Evolutionary conservation across 2,797 vertebrate genomes (phyloP), one percentile per base, ranked within the genome.

Genomic region (Spondyliosoma cantharus): DNA sequence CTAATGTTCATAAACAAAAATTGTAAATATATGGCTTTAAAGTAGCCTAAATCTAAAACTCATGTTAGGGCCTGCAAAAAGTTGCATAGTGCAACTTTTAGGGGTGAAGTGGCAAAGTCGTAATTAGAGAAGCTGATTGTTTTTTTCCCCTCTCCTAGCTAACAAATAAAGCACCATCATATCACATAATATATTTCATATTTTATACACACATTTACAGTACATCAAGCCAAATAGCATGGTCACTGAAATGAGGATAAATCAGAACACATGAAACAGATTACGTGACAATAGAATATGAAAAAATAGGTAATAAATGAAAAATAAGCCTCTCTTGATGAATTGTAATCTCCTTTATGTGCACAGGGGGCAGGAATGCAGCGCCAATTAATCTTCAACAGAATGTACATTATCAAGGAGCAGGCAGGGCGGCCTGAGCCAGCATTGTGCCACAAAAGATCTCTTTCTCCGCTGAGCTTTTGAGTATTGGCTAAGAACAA

Each of bases 381-480:
- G 71, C 83, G 64, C 58, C 66, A 82, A 85, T 87, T 91, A 89
- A 89, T 92, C 90, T 81, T 70, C 32, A 66, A 48, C 74, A 87
- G 77, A 90, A 86, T 81, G 86, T 65, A 87, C 66, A 81, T 57
- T 86, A 82, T 70, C 19, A 52, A 43, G 71, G 56, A 54, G 67
- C 74, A 61, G 54, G 81, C 32, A 37, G 67, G 58, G 72, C 37
- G 15, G 74, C 43, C 75, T 19, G 24, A 73, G 79, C 73, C 78
- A 29, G 68, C 83, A 76, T 24, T 4, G 1, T 76, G 65, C 43
- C 83, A 91, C 88, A 91, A 92, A 86, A 84, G 89, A 69, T 50
- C 57, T 56, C 89, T 90, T 93, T 92, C 83, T 90, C 61, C 77
- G 72, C 57, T 74, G 54, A 88, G 81, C 82, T 83, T 83, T 80